Evolutionary conservation across 1,140 invertebrate species (phyloP).

Genomic region (Drosophila pallidifrons): DNA sequence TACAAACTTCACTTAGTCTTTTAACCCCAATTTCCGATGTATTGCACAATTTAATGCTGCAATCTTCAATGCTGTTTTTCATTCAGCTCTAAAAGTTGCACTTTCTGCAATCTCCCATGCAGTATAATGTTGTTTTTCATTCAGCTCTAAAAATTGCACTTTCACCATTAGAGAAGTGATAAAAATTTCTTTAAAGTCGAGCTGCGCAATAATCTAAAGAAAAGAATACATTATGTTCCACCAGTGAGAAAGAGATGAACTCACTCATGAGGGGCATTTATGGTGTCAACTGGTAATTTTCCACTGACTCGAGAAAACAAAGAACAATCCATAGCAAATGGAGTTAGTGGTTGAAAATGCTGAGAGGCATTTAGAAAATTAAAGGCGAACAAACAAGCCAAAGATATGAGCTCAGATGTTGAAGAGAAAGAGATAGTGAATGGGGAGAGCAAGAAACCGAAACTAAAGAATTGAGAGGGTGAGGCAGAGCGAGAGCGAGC

Average conservation of each 20-base stretch:
- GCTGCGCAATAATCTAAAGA: slow-evolving; percentile 1
- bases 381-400: slow-evolving; percentile 29
- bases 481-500: slow-evolving; percentile 3
- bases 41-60: too few relatives aligned
- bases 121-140: too few relatives aligned
- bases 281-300: slow-evolving; percentile 45
- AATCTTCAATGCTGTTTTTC: too few relatives aligned
- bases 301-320: slow-evolving; percentile 42
- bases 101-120: background rate
- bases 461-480: slow-evolving; percentile 14
- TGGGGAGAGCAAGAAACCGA: background rate
- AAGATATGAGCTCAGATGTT: slow-evolving; percentile 4
- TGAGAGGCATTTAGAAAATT: slow-evolving; percentile 38
- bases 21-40: too few relatives aligned
- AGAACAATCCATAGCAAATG: slow-evolving; percentile 24
- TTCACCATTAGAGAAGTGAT: background rate
- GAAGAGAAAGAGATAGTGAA: slow-evolving; percentile 1
- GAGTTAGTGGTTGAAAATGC: slow-evolving; percentile 40
- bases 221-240: background rate
- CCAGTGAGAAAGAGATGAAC: slow-evolving; percentile 2
- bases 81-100: background rate
- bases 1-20: too few relatives aligned
- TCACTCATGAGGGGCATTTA: slow-evolving; percentile 7
- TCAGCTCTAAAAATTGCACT: background rate
- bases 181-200: background rate